These are phyloP conservation scores for Chelonia mydas DNA, from an alignment of 2,797 vertebrate genomes.

Conservation along the genomic window DNA sequence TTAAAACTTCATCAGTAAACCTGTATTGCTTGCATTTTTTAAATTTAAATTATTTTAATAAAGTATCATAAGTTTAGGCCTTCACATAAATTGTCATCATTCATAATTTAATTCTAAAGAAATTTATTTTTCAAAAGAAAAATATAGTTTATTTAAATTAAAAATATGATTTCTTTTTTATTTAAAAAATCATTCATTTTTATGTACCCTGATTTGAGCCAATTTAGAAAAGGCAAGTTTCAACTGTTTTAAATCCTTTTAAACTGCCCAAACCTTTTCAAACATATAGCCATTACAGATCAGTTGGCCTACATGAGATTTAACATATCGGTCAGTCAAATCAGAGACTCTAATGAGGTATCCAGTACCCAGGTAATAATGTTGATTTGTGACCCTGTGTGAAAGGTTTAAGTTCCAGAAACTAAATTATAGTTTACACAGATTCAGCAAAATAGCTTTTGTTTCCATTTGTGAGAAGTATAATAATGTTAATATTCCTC, in stretches of 20 bases:
- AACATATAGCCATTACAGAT: constrained; percentile 48
- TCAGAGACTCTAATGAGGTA: constrained; percentile 29
- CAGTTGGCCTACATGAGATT: background rate
- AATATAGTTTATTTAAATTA: background rate
- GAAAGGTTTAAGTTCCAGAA: constrained; percentile 23
- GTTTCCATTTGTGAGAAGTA: constrained; percentile 28
- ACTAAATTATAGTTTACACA: background rate
- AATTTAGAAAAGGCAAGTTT: background rate
- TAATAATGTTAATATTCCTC: background rate
- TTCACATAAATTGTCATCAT: background rate
- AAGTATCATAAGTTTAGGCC: background rate
- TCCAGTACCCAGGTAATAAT: background rate
- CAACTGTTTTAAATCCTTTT: constrained; percentile 51
- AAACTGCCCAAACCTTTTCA: constrained; percentile 41
- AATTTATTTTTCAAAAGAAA: background rate
- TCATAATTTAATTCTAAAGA: background rate
- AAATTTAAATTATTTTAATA: background rate
- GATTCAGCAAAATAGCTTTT: constrained; percentile 1
- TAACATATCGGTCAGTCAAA: constrained; percentile 38
- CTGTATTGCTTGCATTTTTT: background rate
- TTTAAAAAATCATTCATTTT: background rate
- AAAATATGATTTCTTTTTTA: too few species aligned
- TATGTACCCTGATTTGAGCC: background rate
- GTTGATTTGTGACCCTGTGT: constrained; percentile 11
- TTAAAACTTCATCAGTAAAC: background rate